phyloP scores from a whole-genome alignment of 2,113 vertebrate genomes.

The Oostethus manadensis region DNA sequence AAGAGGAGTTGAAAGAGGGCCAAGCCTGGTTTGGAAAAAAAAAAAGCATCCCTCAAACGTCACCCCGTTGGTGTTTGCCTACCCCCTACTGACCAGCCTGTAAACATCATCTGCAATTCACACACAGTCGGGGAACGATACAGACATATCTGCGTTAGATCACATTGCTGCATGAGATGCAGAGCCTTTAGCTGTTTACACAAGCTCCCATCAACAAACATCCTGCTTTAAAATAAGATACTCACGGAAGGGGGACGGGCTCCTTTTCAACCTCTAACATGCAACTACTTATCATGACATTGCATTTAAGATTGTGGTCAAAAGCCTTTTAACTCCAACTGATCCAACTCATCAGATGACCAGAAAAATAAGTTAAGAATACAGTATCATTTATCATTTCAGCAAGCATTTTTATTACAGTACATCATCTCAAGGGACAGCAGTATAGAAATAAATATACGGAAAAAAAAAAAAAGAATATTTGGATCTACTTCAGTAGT shows the following conservation, averaged over 20 bases:
- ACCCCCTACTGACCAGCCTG: constrained; percentile 58
- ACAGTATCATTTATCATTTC: too few species aligned
- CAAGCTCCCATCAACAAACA: constrained; percentile 57
- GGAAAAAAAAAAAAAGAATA: too few species aligned
- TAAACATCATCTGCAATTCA: constrained; percentile 68
- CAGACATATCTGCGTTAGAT: constrained; percentile 46
- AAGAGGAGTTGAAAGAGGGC: constrained; percentile 53
- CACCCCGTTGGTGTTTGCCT: constrained; percentile 37
- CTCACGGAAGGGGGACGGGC: constrained; percentile 28
- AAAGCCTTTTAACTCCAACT: constrained; percentile 4
- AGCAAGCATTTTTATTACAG: too few species aligned
- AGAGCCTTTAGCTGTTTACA: constrained; percentile 59
- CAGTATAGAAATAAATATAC: too few species aligned
- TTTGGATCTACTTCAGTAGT: too few species aligned
- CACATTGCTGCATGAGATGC: constrained; percentile 49
- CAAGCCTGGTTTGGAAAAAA: constrained; percentile 32
- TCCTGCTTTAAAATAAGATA: constrained; percentile 50
- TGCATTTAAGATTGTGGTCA: constrained; percentile 14
- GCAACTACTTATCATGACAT: constrained; percentile 15
- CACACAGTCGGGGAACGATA: constrained; percentile 45
- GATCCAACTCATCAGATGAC: background rate
- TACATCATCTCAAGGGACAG: too few species aligned
- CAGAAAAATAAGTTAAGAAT: background rate
- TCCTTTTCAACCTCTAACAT: constrained; percentile 14
- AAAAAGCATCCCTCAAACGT: constrained; percentile 38